Base-by-base conservation (phyloP, 2,797 vertebrate species). In the Rhodeus uyekii region DNA sequence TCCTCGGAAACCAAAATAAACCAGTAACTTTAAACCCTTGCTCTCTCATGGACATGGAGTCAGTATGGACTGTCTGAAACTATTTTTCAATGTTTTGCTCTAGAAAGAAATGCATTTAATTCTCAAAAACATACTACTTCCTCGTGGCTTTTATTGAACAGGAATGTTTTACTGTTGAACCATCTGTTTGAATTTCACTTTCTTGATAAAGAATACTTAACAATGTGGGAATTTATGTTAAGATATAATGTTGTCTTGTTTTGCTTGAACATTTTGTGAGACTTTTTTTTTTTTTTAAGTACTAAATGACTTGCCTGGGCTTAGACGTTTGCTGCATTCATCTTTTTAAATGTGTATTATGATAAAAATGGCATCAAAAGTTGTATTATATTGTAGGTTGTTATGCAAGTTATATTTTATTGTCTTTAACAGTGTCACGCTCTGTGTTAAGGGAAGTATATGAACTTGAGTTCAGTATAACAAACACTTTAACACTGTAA, bases 1-100 rank as follows among this genome's bases (percentile, higher is more conserved):
- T 32, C 34, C 39, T 80, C 69, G 65, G 27, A 74, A 24, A 75
- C 32, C 2, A 74, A 75, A 38, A 18, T 81, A 64, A 50, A 73
- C 29, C n/a, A 50, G 9, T 38, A 73, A 63, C 10, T 61, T 64
- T 36, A 60, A 46, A 24, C 16, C 19, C 9, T 16, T 76, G 38
- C 24, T 71, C 14, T 32, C 13, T 42, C 19, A 38, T 46, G 9
- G 55, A 63, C 55, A 38, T 63, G 27, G 14, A 61, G 27, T 27
- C 42, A 61, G 22, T 58, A 36, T 46, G 53, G 39, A 63, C 58
- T n/a, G 53, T 78, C 22, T 39, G 22, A 29, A 79, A 61, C 22
- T 34, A 2, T 14, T 29, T 55, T 27, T 38, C 48, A 58, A 2
- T 34, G 22, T 24, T 39, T 39, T 9, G 67, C 16, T 34, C 7